A percentile compares a stretch with the other conserved stretches of the same genome.
Conservation (phyloP, 2,797 vertebrate genomes). For the Tapirus indicus region DNA sequence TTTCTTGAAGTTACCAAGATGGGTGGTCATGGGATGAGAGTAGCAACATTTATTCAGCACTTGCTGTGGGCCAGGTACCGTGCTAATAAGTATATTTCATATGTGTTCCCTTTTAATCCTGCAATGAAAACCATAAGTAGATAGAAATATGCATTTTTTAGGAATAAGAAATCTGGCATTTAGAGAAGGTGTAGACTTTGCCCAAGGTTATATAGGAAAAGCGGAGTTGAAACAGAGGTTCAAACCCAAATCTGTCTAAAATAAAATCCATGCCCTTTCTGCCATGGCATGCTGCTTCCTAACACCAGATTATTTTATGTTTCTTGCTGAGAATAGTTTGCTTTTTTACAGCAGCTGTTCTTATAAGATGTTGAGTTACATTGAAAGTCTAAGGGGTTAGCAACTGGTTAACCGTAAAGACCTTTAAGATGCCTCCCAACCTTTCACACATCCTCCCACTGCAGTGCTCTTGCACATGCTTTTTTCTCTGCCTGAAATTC, state of each 20-base stretch:
- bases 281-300: background rate
- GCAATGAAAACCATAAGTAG: background rate
- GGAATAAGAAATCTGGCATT: background rate
- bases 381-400: too few relatives aligned
- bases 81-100: background rate
- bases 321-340: too few relatives aligned
- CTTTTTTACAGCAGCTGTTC: too few relatives aligned
- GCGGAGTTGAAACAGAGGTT: slow-evolving; percentile 35
- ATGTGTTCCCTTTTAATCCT: background rate
- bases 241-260: background rate
- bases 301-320: background rate
- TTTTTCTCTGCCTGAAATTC: too few relatives aligned
- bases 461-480: too few relatives aligned
- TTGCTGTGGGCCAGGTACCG: background rate
- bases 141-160: background rate
- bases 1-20: slow-evolving; percentile 45
- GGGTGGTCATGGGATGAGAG: background rate
- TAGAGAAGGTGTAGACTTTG: background rate
- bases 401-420: too few relatives aligned
- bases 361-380: too few relatives aligned
- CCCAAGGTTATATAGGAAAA: background rate
- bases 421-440: too few relatives aligned
- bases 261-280: background rate
- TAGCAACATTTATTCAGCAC: background rate
- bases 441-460: too few relatives aligned